Evolutionary conservation across 2,797 vertebrate species (phyloP).

Genomic region (Gadopsis marmoratus): DNA sequence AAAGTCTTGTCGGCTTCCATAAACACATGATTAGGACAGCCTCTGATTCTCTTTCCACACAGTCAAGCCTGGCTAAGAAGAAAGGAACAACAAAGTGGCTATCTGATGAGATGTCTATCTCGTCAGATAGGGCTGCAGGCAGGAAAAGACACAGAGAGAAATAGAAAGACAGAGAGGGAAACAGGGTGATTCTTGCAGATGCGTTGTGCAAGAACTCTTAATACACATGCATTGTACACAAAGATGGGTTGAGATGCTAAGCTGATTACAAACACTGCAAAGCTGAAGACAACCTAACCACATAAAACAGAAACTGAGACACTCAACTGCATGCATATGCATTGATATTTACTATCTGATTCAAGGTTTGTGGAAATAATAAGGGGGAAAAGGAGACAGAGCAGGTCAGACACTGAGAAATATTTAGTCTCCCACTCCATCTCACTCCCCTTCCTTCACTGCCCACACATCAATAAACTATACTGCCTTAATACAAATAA

Average conservation of each 20-base stretch:
- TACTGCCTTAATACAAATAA: constrained; percentile 65
- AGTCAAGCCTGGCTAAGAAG: constrained; percentile 77
- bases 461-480: constrained; percentile 67
- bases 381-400: constrained; percentile 19
- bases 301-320: constrained; percentile 41
- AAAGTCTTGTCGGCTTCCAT: constrained; percentile 84
- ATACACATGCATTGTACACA: constrained; percentile 56
- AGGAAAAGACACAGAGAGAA: constrained; percentile 53
- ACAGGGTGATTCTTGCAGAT: constrained; percentile 48
- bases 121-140: constrained; percentile 72
- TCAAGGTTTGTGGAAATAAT: constrained; percentile 37
- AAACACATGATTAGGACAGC: constrained; percentile 83
- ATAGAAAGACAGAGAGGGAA: constrained; percentile 19
- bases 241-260: constrained; percentile 64
- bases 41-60: constrained; percentile 75
- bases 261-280: constrained; percentile 75
- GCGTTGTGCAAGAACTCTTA: constrained; percentile 57
- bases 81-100: constrained; percentile 80
- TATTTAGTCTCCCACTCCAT: constrained; percentile 7
- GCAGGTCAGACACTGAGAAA: constrained; percentile 31
- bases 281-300: constrained; percentile 49
- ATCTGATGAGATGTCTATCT: constrained; percentile 85
- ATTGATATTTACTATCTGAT: constrained; percentile 41
- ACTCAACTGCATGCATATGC: background rate
- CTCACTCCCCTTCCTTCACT: constrained; percentile 40